Base-by-base conservation (phyloP, 2,797 vertebrate species). In the Clarias fuscus region DNA sequence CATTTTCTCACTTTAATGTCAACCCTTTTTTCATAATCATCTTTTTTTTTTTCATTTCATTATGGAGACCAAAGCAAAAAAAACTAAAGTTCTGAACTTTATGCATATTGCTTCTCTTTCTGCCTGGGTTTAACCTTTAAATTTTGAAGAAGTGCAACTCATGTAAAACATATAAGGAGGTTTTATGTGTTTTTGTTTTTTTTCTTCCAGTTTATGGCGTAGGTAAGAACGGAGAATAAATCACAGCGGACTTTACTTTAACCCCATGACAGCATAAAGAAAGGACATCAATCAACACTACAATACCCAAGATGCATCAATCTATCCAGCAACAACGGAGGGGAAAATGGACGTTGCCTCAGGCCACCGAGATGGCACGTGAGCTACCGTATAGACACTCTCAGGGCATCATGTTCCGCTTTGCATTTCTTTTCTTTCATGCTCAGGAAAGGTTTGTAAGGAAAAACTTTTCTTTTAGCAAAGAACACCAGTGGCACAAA, bases 281-380 rank as follows among this genome's bases (percentile, higher is more conserved):
- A 88, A 81, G 68, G 18, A 2, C 91, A 92, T 95, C 91, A 91
- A 93, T 95, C 94, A 94, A 92, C 93, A 94, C 92, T 94, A 92
- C 92, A 93, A 94, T 93, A 94, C 91, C 92, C 92, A 93, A 89
- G 89, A 93, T 94, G 91, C 93, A 93, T 94, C 93, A 93, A 82
- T 82, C 64, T 64, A 56, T 68, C 64, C 86, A 76, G 76, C 88
- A 90, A 90, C 90, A 84, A 87, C 88, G 89, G 91, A 77, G 56
- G 14, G 62, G 81, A 14, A 84, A 84, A 82, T n/a, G 62, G 53
- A 72, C 13, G 76, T 71, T 13, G 71, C 65, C 83, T 82, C 18
- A 43, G 58, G 82, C 53, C 58, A 20, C 13, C 0, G n/a, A 67
- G 40, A 87, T 71, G 65, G 17, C 24, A 58, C 48, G 70, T 48